phyloP scores from a whole-genome alignment of 2,113 vertebrate genomes.

The Strigops habroptila region DNA sequence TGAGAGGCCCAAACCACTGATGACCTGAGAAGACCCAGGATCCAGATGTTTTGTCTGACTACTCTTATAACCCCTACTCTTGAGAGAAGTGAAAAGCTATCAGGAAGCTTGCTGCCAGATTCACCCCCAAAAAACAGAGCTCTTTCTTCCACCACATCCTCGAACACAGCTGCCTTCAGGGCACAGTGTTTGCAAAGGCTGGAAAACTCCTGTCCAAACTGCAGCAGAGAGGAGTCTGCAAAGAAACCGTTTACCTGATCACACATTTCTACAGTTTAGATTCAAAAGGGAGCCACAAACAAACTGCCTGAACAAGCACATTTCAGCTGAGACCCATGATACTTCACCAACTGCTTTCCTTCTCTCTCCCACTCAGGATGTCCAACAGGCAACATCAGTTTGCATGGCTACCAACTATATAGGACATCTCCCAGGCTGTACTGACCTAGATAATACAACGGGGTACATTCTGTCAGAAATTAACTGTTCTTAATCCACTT shows the following conservation, averaged over 20 bases:
- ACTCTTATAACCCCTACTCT: background rate
- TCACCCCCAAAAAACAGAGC: fast-evolving
- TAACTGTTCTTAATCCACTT: slow-evolving; percentile 44
- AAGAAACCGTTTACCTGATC: background rate
- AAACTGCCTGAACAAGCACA: background rate
- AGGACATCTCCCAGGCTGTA: slow-evolving; percentile 48
- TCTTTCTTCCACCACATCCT: background rate
- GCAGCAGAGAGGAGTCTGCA: background rate
- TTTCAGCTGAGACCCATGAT: background rate
- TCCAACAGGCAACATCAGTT: background rate
- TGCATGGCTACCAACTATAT: slow-evolving; percentile 18
- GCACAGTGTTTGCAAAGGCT: fast-evolving
- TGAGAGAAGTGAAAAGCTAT: background rate
- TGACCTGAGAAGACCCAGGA: background rate
- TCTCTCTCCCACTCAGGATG: background rate
- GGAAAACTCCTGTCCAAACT: background rate
- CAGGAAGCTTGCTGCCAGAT: background rate
- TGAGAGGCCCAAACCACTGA: background rate
- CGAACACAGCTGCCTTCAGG: background rate
- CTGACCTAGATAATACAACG: slow-evolving; percentile 53
- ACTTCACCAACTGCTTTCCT: background rate
- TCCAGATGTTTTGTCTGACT: background rate
- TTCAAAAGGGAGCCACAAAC: background rate
- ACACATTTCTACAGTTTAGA: fast-evolving
- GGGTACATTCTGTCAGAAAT: slow-evolving; percentile 36